Evolutionary conservation across 2,888 invertebrate genomes (phyloP), one percentile per base, ranked within the genome.

Genomic region (Malachius bipustulatus): DNA sequence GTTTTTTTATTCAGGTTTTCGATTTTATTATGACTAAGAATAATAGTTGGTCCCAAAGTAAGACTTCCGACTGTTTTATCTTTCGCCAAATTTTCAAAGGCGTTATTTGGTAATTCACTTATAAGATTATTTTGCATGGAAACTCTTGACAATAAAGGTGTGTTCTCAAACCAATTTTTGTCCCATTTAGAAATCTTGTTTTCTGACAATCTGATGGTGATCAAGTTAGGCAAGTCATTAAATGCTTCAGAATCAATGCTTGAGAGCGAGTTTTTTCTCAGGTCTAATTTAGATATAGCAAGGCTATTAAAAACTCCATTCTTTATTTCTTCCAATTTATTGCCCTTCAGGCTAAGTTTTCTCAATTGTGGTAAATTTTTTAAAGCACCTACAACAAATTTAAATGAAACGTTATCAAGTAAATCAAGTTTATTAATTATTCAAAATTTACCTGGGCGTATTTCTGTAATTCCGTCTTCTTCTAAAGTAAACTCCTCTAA

Each of bases 21-120:
- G 11, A 55, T 51, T 41, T 47, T 43, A 33, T 55, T 55, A 39
- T 52, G 35, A 33, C 52, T 54, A 16, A 55, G 49, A 13, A 51
- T 39, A 4, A 55, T 30, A 35, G 50, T 52, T 4, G 52, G 36
- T 0, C 36, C 46, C 1, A 55, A 29, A 12, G 40, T 33, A 2
- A 50, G 26, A 14, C 42, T 41, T 6, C 48, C 50, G 26, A 41
- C 47, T 30, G 40, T 42, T 30, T 50, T 50, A 2, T 39, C 34
- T 4, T 50, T 49, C 28, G 30, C 41, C 26, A 52, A 37, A 36
- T 54, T 52, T 10, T 30, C 35, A 28, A 54, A 55, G n/a, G 49
- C 49, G 2, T 39, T 13, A 6, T 39, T 39, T 2, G 52, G 52
- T 26, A 55, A 33, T 35, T 36, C 41, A 32, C 42, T 34, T 3